Conservation (phyloP, 2,113 vertebrate genomes). For the Thamnophis sirtalis region DNA sequence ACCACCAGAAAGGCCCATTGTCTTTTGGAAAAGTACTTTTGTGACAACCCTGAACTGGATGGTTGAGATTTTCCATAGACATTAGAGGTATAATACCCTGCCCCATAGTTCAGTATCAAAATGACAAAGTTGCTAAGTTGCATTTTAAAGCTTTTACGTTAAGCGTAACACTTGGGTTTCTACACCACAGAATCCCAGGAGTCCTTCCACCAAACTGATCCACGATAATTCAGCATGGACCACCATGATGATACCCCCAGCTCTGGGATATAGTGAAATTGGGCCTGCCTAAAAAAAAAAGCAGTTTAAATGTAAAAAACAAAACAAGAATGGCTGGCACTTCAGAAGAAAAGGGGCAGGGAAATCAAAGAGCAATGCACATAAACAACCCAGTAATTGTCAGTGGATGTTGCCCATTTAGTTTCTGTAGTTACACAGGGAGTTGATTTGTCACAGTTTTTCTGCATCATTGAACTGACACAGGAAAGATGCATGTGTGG, state of each 20-base stretch:
- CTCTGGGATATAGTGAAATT: background rate
- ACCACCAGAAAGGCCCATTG: too few relatives aligned
- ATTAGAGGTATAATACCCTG: background rate
- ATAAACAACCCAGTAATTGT: slow-evolving; percentile 26
- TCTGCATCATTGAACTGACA: slow-evolving; percentile 47
- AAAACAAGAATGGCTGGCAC: background rate
- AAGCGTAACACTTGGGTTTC: background rate
- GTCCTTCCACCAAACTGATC: background rate
- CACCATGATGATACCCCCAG: rapidly evolving
- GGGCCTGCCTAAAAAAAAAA: background rate
- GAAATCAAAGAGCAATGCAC: background rate
- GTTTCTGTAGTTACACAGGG: slow-evolving; percentile 51
- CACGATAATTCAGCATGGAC: background rate
- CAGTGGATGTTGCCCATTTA: slow-evolving; percentile 48
- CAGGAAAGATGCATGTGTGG: slow-evolving; percentile 15
- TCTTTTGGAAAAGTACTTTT: too few relatives aligned
- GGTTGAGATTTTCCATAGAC: too few relatives aligned
- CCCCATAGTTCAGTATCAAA: background rate
- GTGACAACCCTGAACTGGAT: too few relatives aligned
- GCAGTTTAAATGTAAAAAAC: background rate
- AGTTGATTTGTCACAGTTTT: slow-evolving; percentile 53
- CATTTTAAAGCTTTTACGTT: background rate
- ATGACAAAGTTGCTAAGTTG: background rate
- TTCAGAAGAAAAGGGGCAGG: background rate
- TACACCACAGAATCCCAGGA: background rate